Evolutionary conservation across 2,113 vertebrate species (phyloP), one percentile per base, ranked within the genome.

Genomic region (Uria aalge): DNA sequence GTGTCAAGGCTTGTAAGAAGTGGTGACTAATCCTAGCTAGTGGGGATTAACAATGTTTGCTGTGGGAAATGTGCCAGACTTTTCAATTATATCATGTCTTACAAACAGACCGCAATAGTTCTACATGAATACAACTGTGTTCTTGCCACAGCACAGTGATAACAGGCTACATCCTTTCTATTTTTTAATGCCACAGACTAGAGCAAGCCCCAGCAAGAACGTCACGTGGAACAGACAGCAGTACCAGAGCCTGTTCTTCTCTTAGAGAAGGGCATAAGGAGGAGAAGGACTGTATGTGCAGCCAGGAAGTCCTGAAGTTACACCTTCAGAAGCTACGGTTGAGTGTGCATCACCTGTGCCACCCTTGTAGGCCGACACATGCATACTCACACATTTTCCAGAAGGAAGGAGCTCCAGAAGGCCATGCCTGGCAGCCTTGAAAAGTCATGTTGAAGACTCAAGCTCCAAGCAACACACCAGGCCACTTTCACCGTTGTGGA

Each of bases 1-100:
- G 92, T 97, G 97, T 96, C 97, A 96, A 92, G 95, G 88, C 94
- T 96, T 97, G 96, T 96, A 96, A 96, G 86, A 77, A 94, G 95
- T 26, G 59, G 92, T 96, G 97, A 97, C 97, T 98, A 98, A 98
- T 97, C 95, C 92, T 79, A 92, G 96, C 93, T 96, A 86, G 93
- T 94, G 88, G 87, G 95, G 95, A 97, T 96, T 97, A 97, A 90
- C 96, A 84, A 94, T 92, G 92, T 97, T 96, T 96, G 95, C 86
- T 30, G 50, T 88, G 95, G 97, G 93, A 96, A 94, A 96, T 82
- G 64, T 82, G 96, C 96, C 97, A 98, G 94, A 86, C 68, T 81
- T 95, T 95, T 95, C 97, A 96, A 95, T 96, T 97, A 94, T 96
- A 96, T 92, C 77, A 43, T 92, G 88, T 90, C 94, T 85, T 88